Evolutionary conservation across 2,797 vertebrate genomes (phyloP).

Genomic region (Chaetodon trifasciatus): DNA sequence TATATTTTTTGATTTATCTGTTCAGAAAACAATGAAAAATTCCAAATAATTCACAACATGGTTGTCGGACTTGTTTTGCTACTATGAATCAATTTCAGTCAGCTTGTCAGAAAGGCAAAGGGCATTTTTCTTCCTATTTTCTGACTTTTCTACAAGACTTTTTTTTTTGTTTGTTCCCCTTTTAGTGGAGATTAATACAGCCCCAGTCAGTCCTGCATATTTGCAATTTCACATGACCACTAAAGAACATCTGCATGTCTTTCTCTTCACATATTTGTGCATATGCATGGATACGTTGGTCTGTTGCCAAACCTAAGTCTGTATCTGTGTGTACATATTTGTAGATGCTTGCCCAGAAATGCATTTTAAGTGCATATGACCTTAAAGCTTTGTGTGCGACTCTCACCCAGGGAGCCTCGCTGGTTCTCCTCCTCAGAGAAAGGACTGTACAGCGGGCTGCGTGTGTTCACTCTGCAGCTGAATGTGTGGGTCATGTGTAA

Average conservation of each 20-base stretch:
- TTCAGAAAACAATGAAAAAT: neutral
- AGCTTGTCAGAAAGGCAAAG: conserved; percentile 3
- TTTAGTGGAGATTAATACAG: conserved; percentile 29
- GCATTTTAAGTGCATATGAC: conserved; percentile 25
- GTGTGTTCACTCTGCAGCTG: conserved; percentile 48
- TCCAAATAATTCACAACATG: neutral
- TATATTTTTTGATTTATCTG: conserved; percentile 6
- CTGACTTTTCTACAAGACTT: neutral
- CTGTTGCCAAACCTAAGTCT: conserved; percentile 16
- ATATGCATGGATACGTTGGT: conserved; percentile 24
- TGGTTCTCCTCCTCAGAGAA: conserved; percentile 19
- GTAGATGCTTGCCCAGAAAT: conserved; percentile 11
- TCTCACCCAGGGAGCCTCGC: conserved; percentile 12
- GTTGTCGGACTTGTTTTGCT: conserved; percentile 1
- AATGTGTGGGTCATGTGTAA: conserved; percentile 51
- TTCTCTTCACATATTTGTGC: conserved; percentile 11
- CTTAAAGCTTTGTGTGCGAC: conserved; percentile 21
- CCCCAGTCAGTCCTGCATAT: conserved; percentile 7
- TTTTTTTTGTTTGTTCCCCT: conserved; percentile 16
- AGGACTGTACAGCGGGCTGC: conserved; percentile 9
- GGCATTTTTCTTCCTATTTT: neutral
- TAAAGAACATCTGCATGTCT: conserved; percentile 15
- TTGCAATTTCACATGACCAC: conserved; percentile 27
- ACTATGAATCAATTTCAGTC: conserved; percentile 3
- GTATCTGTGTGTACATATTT: conserved; percentile 36